These are phyloP conservation scores for Tiliacea citrago DNA, from an alignment of 2,888 invertebrate species.

Conservation along the genomic window DNA sequence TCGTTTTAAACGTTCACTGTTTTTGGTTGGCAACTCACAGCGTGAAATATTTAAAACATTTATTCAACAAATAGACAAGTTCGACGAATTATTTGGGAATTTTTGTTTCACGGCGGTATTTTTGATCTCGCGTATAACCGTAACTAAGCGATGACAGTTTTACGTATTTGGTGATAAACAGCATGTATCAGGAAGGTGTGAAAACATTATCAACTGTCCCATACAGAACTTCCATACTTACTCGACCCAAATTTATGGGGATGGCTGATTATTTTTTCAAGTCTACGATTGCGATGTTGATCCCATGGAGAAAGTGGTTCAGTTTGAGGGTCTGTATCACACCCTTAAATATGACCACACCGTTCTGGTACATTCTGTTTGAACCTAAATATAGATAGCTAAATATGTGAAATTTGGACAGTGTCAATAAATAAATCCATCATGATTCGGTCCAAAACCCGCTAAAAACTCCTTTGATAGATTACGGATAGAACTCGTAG, in stretches of 20 bases:
- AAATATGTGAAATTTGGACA: background rate
- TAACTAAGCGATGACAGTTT: background rate
- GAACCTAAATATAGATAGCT: too few relatives aligned
- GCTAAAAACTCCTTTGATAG: background rate
- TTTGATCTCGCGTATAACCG: background rate
- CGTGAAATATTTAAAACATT: constrained; percentile 19
- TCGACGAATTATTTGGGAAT: constrained; percentile 11
- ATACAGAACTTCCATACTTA: too few relatives aligned
- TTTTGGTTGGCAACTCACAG: constrained; percentile 21
- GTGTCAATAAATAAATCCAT: constrained; percentile 25
- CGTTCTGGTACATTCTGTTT: too few relatives aligned
- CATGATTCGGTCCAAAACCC: background rate
- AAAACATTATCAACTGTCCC: too few relatives aligned
- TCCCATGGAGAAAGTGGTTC: too few relatives aligned
- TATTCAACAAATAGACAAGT: constrained; percentile 13
- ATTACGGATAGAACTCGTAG: background rate
- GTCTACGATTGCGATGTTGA: too few relatives aligned
- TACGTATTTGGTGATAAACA: background rate
- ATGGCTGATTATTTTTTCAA: too few relatives aligned
- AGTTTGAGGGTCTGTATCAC: too few relatives aligned
- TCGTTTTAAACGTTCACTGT: constrained; percentile 14
- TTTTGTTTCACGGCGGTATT: background rate
- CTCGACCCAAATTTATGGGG: too few relatives aligned
- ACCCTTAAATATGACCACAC: too few relatives aligned
- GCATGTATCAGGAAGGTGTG: too few relatives aligned